phyloP scores from a whole-genome alignment of 2,888 invertebrate species.

The Phrixothrix hirtus region DNA sequence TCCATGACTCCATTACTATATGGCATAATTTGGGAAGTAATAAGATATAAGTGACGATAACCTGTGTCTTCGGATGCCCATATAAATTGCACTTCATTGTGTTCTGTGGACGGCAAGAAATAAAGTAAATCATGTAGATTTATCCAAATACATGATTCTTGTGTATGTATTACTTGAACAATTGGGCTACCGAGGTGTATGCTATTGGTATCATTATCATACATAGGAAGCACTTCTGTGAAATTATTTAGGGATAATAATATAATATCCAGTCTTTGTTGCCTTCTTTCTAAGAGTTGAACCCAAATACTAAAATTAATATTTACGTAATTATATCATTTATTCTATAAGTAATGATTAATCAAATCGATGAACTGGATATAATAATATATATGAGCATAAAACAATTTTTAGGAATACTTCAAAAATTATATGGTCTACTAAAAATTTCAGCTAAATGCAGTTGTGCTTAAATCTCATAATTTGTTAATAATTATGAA shows the following conservation, averaged over 20 bases:
- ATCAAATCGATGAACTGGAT: too few species aligned
- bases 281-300: constrained; percentile 85
- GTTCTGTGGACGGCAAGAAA: constrained; percentile 70
- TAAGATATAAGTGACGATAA: constrained; percentile 82
- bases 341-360: too few species aligned
- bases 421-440: too few species aligned
- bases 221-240: constrained; percentile 61
- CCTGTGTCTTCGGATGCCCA: constrained; percentile 95
- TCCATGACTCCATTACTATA: constrained; percentile 62
- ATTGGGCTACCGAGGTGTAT: constrained; percentile 54
- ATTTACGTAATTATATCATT: too few species aligned
- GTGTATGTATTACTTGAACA: constrained; percentile 65
- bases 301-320: constrained; percentile 77
- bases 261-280: constrained; percentile 81
- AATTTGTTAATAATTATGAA: too few species aligned
- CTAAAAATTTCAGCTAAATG: too few species aligned
- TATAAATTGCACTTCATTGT: constrained; percentile 66
- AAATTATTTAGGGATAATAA: constrained; percentile 83
- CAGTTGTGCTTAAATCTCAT: too few species aligned
- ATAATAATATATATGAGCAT: too few species aligned
- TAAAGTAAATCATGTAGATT: constrained; percentile 90
- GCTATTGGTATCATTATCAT: constrained; percentile 51
- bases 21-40: constrained; percentile 66
- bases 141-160: constrained; percentile 83
- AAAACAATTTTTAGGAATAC: too few species aligned